Evolutionary conservation across 2,888 invertebrate species (phyloP), one percentile per base, ranked within the genome.

Genomic region (Tethea ocularis): DNA sequence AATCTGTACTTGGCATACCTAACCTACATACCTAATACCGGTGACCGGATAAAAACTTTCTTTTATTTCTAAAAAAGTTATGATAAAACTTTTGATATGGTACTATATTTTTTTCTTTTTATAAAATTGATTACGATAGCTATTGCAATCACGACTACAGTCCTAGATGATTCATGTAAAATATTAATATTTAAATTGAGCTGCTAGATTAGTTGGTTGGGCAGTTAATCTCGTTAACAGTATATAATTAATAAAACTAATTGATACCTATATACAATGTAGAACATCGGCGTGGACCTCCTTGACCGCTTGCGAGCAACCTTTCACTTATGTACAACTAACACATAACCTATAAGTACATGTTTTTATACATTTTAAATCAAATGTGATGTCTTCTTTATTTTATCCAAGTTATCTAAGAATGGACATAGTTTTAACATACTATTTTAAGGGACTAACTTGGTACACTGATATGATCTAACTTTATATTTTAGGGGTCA

Each of bases 221-320:
- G 46, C 46, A 46, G 46, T 46, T 46, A 46, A 46, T 46, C 46
- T 20, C 7, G 46, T 20, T 20, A 46, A 65, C 36, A 68, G 62
- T 59, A 7, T 29, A 51, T 52, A 64, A 60, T 61, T 61, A 71
- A 65, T 56, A 64, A 29, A 58, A 63, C 67, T 57, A 60, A 61
- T 60, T 61, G 61, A 60, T 64, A 72, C 55, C 56, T 67, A 70
- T 69, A 71, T 33, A 29, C 26, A 73, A 77, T 80, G 77, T 80
- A 77, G 80, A 71, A 66, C 80, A 77, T 78, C 75, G 66, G 71
- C 64, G 82, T 69, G 68, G 88, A 76, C 77, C 83, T 82, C 91
- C 91, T 91, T 91, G 91, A 89, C 91, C 90, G 77, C 72, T 66
- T 59, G 69, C 64, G 70, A 63, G 70, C 64, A 72, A 78, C 88